phyloP scores from a whole-genome alignment of 2,797 vertebrate genomes.

The Takifugu rubripes region DNA sequence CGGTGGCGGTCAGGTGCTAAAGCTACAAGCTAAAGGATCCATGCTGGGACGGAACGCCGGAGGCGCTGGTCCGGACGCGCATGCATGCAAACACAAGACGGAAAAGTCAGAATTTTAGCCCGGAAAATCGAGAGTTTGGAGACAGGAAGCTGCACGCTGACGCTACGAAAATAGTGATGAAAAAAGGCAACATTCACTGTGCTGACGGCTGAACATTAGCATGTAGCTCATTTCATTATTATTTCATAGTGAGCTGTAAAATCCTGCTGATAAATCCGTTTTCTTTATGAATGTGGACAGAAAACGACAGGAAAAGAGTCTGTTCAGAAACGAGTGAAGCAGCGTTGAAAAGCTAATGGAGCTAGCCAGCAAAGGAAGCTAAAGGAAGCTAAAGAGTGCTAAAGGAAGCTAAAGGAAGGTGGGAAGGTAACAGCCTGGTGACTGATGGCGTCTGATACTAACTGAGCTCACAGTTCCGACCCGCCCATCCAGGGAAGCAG shows the following conservation, averaged over 20 bases:
- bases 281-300: too few species aligned
- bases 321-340: too few species aligned
- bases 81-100: constrained; percentile 18
- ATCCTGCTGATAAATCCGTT: too few species aligned
- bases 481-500: constrained; percentile 95
- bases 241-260: too few species aligned
- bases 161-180: too few species aligned
- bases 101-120: background rate
- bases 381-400: too few species aligned
- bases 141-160: constrained; percentile 2
- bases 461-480: constrained; percentile 95
- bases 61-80: constrained; percentile 17
- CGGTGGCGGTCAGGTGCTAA: background rate
- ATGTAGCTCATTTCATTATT: too few species aligned
- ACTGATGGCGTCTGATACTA: constrained; percentile 75
- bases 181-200: too few species aligned
- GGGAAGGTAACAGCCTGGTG: constrained; percentile 15
- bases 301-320: background rate
- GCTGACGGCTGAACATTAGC: too few species aligned
- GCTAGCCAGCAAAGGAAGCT: too few species aligned
- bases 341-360: background rate
- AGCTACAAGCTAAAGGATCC: constrained; percentile 4
- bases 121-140: background rate
- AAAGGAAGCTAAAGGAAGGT: constrained; percentile 8
- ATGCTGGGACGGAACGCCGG: constrained; percentile 8